Evolutionary conservation across 1,140 invertebrate species (phyloP), one percentile per base, ranked within the genome.

Genomic region (Trachymyrmex septentrionalis): DNA sequence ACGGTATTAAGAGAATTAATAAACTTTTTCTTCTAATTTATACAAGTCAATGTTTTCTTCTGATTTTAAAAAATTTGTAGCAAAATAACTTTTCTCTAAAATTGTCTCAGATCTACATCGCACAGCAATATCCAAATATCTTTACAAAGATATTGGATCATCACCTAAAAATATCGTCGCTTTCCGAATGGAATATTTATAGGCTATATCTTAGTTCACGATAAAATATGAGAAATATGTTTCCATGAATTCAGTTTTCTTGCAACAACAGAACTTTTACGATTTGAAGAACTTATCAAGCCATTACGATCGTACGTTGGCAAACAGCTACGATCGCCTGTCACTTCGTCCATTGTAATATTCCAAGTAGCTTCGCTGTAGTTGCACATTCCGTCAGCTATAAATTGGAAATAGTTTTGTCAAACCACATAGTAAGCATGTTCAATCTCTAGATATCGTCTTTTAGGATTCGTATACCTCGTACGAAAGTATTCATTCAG

Each of bases 341-440:
- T 67, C 72, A 53, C 24, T 53, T 27, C 16, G 34, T 10, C 55
- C 30, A 61, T 78, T 88, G 73, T 88, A 88, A 88, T 73, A 88
- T 88, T 57, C 16, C 59, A 50, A 85, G 87, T 77, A 63, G 71
- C 87, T 67, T 88, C 50, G 66, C 9, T 59, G 57, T 75, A 16
- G 55, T 76, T 30, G 69, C 44, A 71, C 48, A 72, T 24, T 87
- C 63, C 27, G 50, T 53, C 57, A 53, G 27, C 72, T 66, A 76
- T 89, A 89, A 89, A 89, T 48, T 55, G 63, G 30, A 63, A 86
- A 88, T 81, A 63, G 61, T 78, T 78, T 57, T 61, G 82, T 89
- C 81, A 85, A 89, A 88, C 66, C 75, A 81, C 55, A 55, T 61
- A 64, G 75, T 81, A 88, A 89, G 82, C 38, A 75, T 53, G 69